phyloP scores from a whole-genome alignment of 2,888 invertebrate species.

The Cybosia mesomella region DNA sequence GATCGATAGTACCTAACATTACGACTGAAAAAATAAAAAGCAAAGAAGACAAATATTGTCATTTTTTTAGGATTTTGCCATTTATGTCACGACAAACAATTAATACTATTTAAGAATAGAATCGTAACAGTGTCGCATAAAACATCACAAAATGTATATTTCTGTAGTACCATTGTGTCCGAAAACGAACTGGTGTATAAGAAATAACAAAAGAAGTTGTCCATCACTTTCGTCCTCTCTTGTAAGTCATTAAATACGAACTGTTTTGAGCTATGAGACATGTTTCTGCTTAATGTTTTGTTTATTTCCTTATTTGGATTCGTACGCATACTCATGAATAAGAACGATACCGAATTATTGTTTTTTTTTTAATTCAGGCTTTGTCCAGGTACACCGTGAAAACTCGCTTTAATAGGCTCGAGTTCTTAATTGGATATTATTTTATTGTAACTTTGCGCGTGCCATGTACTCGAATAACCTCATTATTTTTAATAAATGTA shows the following conservation, averaged over 20 bases:
- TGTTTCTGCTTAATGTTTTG: background rate
- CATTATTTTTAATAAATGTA: background rate
- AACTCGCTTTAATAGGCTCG: background rate
- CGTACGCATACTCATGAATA: background rate
- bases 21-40: no score
- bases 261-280: conserved; percentile 29
- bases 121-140: conserved; percentile 20
- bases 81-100: background rate
- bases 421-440: conserved; percentile 4
- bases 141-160: conserved; percentile 15
- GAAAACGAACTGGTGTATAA: conserved; percentile 1
- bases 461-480: background rate
- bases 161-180: background rate
- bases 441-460: background rate
- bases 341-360: background rate
- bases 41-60: no score
- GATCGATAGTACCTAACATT: no score
- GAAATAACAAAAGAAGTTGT: conserved; percentile 41
- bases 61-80: no score
- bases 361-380: background rate
- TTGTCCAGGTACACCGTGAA: background rate
- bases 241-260: conserved; percentile 41
- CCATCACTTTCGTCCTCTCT: conserved; percentile 35
- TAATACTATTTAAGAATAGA: background rate
- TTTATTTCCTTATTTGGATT: background rate